Evolutionary conservation across 2,888 invertebrate genomes (phyloP), one percentile per base, ranked within the genome.

Genomic region (Plemyria rubiginata): DNA sequence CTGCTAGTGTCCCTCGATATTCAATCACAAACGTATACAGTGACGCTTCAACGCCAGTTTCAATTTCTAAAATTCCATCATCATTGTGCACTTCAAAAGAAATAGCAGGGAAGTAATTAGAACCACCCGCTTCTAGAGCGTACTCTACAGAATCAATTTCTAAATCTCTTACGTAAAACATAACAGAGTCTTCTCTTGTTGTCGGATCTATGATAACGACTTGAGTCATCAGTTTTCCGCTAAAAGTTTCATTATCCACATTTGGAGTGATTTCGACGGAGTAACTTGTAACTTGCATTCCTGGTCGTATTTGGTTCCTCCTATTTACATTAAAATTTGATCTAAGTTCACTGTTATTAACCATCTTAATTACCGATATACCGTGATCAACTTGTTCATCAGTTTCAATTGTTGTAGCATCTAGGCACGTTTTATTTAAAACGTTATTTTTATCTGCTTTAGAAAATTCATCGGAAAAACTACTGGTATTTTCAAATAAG

Each of bases 301-400:
- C 88, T 7, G 86, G 84, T 63, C 87, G 77, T 32, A 86, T 61
- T 51, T 75, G 67, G 48, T 79, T 81, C 48, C 75, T 71, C 28
- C 29, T 29, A n/a, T 11, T 38, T 28, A 15, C 16, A 22, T n/a
- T n/a, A n/a, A n/a, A n/a, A n/a, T 16, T 51, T n/a, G 32, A 29
- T 52, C 38, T 32, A 15, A 43, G n/a, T n/a, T 49, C 8, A n/a
- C 22, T 53, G 28, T 1, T 22, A 46, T 11, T 11, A 38, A 38
- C 12, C 4, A 1, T 22, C 12, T 22, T 22, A 11, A 12, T 46
- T 46, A 28, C 15, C 2, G 4, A 11, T 3, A 38, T 11, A 0
- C 8, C 1, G 32, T 32, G 7, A 7, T 6, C 6, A 41, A 7
- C n/a, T n/a, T 41, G 0, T 13, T 4, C 15, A 15, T 15, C 9